Evolutionary conservation across 2,888 invertebrate genomes (phyloP), one percentile per base, ranked within the genome.

Genomic region (Polyploca ridens): DNA sequence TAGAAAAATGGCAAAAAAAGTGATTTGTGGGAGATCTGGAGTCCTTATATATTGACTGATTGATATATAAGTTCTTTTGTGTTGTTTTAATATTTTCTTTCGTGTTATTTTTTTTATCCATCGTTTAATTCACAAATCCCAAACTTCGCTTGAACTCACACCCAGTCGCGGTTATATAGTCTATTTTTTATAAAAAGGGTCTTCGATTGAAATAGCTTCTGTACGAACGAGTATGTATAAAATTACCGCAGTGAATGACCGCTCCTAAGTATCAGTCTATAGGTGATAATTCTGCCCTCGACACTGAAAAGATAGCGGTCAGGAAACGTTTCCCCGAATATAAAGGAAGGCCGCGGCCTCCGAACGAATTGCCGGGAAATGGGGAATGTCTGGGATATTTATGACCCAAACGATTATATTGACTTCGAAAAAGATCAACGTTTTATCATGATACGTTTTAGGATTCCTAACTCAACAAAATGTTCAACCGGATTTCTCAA

Each of bases 251-350:
- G 19, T 41, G 61, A 61, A 61, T 41, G 61, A 27, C 61, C 61
- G 41, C 13, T 44, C 38, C 58, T 13, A 62, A 33, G 58, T 61
- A 63, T 64, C 62, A 54, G 58, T 61, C 60, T 59, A 63, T 62
- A 63, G 63, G 69, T 72, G 66, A 70, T 75, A 69, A 70, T 64
- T 68, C 69, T 70, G 71, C 64, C 67, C 70, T 62, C 63, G 58
- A 71, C 71, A 75, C 70, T 74, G 70, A 78, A 78, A 73, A 77
- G 69, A 78, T 77, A 66, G 75, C 71, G 78, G 77, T 71, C 78
- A 75, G 78, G 77, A 79, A 82, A 81, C 72, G 75, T 74, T 76
- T 71, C 70, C 60, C 60, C 62, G 65, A 67, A 72, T 63, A 77
- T 79, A 81, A 84, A 78, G 69, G 66, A 71, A 66, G 69, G 68